Evolutionary conservation across 2,888 invertebrate genomes (phyloP), one percentile per base, ranked within the genome.

Genomic region (Leptopilina syphax): DNA sequence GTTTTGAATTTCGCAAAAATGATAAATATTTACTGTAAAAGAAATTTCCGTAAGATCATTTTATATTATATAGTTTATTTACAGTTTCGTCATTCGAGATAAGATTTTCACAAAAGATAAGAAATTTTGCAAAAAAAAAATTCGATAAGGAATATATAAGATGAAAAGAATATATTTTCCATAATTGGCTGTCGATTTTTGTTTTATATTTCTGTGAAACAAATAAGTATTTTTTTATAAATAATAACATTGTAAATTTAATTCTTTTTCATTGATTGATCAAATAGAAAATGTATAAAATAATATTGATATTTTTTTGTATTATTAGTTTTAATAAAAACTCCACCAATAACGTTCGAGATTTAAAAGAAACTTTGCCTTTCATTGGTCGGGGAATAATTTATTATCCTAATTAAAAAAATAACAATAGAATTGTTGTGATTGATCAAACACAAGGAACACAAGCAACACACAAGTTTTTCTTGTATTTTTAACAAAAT

Each of bases 71-170:
- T 54, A 50, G 70, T 70, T 70, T 54, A 70, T 70, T 70, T 70
- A 70, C 27, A 27, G 50, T 70, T 70, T 70, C 70, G 54, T 70
- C 70, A 70, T 54, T 27, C 12, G 8, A 34, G 70, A 70, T 70
- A 70, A 70, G 54, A 12, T 70, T 70, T 70, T 27, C 7, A 8
- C 47, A 24, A 47, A 10, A 24, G 70, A 70, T 70, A 70, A 27
- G 6, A 18, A 27, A 13, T 6, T 27, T 50, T 44, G 47, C 24
- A 50, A 47, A 27, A 70, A 50, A 41, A 12, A 66, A 66, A 50
- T 18, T 18, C 3, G 18, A 18, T 60, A 8, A 60, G n/a, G 18
- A 18, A 60, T 18, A n/a, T 13, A 5, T 60, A n/a, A 5, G 13
- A 68, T 68, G 18, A 18, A 12, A 50, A 9, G 41, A 13, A 60